Base-by-base conservation (phyloP, 2,797 vertebrate species). In the Typhlichthys eigenmanni region DNA sequence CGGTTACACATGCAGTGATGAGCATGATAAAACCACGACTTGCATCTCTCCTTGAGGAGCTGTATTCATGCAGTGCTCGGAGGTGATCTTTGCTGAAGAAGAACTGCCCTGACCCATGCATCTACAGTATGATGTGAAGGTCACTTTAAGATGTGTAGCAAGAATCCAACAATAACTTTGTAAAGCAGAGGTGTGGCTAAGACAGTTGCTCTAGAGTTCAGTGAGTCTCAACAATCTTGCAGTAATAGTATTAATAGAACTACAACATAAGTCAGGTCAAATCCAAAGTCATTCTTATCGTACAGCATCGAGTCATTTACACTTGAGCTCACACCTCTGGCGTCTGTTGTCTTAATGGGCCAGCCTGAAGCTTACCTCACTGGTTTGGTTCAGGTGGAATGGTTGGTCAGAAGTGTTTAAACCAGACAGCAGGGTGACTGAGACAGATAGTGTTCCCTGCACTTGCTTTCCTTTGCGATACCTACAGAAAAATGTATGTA, bases 41-140 rank as follows among this genome's bases (percentile, higher is more conserved):
- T 12, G 56, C 57, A 63, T 34, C 56, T 0, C 10, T 3, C 48
- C 24, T 64, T 16, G 74, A 51, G 4, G 64, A 63, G 0, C 66
- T 17, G 0, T 14, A 51, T 13, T 46, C 16, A 24, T 62, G 45
- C 0, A 83, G 58, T 13, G 45, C 2, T 38, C 58, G 52, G 47
- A 88, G 76, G 1, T 73, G 47, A 56, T 76, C 68, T 47, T 69
- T 78, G 60, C 79, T 74, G 71, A 91, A 86, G 67, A 69, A 60
- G 60, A 91, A 89, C 54, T 62, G 76, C 0, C 81, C 57, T 4
- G 88, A 89, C 0, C 87, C 87, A 6, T 84, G 71, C 46, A 90
- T 82, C 90, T 91, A 13, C 24, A 55, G 53, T 13, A 65, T 64
- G 72, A 72, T 60, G 6, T 0, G 52, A 5, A 1, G 0, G n/a